These are phyloP conservation scores for Okapia johnstoni DNA, from an alignment of 2,113 vertebrate genomes.

Conservation along the genomic window DNA sequence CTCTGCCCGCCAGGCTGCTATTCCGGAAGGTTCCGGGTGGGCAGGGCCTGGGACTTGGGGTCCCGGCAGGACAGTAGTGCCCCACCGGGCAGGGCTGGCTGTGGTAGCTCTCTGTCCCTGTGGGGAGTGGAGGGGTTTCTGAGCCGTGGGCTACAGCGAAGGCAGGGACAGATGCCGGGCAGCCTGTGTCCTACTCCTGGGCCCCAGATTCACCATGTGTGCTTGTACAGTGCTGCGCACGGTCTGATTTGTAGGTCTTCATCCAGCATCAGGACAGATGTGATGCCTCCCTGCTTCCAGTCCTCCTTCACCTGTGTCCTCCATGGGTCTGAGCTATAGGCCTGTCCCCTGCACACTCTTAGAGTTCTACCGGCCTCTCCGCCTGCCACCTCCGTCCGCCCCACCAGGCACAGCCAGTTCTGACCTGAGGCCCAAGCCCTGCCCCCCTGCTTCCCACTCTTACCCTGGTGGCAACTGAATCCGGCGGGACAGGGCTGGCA, in stretches of 20 bases:
- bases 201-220: too few relatives aligned
- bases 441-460: not conserved
- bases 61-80: conserved; percentile 84
- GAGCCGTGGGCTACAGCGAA: not conserved
- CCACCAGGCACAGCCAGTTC: not conserved
- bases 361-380: fast-evolving
- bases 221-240: fast-evolving
- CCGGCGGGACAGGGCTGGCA: conserved; percentile 90
- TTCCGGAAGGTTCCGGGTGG: conserved; percentile 86
- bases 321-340: not conserved
- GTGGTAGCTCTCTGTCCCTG: conserved; percentile 84
- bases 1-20: conserved; percentile 64
- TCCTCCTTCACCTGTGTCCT: not conserved
- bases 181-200: not conserved
- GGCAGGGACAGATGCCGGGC: not conserved
- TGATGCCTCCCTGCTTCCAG: too few relatives aligned
- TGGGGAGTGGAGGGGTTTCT: not conserved
- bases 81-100: conserved; percentile 84
- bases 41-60: conserved; percentile 83
- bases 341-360: not conserved
- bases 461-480: conserved; percentile 89
- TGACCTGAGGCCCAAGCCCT: fast-evolving
- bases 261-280: too few relatives aligned
- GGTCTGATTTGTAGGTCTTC: not conserved
- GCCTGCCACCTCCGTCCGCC: not conserved